Base-by-base conservation (phyloP, 2,888 invertebrate genomes). In the Alcis repandata region DNA sequence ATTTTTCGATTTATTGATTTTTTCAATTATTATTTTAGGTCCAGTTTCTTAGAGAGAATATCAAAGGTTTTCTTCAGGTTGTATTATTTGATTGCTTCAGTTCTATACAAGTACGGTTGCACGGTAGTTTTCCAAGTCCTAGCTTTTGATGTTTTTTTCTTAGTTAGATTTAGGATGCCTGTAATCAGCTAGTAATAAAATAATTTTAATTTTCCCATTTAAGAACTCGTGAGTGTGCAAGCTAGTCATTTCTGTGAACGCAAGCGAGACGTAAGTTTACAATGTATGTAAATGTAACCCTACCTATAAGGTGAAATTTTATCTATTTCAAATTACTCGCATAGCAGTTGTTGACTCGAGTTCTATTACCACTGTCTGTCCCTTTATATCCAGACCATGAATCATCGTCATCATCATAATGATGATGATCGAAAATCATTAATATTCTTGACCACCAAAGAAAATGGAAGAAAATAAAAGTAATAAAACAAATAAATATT, bases 41-140 rank as follows among this genome's bases (percentile, higher is more conserved):
- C 20, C 27, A 40, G 52, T 63, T 63, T 32, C 58, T 27, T 59
- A 56, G 40, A 49, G 49, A 59, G 48, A 54, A 27, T 63, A 48
- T 40, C 66, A 43, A 36, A 65, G 61, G 62, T 32, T 62, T 6
- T 19, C n/a, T n/a, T 46, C 62, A 72, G 68, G 68, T 71, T 63
- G 58, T 71, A 66, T 63, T 51, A 52, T 36, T 59, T 54, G 32
- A 58, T 51, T 48, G 13, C 15, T 38, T 13, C n/a, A 11, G 43
- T 45, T 56, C 17, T 33, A 22, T 11, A 33, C 15, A 19, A 51
- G 51, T 17, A 15, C 13, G 10, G 19, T 51, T n/a, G 36, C 36
- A 51, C 20, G 19, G 36, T 51, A 51, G 20, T 51, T 13, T 10
- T 11, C 15, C 27, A 32, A 46, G 27, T n/a, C 9, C 11, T 4